A percentile compares a stretch with the other conserved stretches of the same genome.
Evolutionary conservation across 1,140 invertebrate genomes (phyloP).

Genomic region (Calosoma granatense): DNA sequence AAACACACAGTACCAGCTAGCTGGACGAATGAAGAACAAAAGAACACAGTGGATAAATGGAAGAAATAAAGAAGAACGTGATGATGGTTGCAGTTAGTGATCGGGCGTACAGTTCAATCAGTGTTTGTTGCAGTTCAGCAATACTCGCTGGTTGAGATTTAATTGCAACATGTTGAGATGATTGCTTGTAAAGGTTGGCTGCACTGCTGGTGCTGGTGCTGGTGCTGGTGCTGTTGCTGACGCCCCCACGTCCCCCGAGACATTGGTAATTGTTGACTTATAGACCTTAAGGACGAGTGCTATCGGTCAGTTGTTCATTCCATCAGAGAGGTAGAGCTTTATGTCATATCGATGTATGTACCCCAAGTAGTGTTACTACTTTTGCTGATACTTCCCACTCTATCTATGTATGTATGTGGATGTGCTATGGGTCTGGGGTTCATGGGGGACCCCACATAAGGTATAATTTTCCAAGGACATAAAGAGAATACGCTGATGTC

Average conservation of each 20-base stretch:
- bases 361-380: no score
- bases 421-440: no score
- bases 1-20: no score
- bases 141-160: neutral
- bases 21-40: no score
- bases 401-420: neutral
- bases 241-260: slow-evolving; percentile 22
- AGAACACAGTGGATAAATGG: no score
- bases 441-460: slow-evolving; percentile 24
- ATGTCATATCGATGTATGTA: neutral
- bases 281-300: slow-evolving; percentile 17
- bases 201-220: no score
- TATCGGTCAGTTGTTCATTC: slow-evolving; percentile 9
- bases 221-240: no score
- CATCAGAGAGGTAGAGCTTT: slow-evolving; percentile 3
- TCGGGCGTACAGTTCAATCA: neutral
- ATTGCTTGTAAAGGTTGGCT: neutral
- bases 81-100: no score
- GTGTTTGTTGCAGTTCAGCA: neutral
- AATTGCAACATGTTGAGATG: neutral
- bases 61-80: no score
- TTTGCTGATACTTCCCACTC: neutral
- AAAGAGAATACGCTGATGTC: slow-evolving; percentile 31
- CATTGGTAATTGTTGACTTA: slow-evolving; percentile 33
- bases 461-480: slow-evolving; percentile 32